phyloP scores from a whole-genome alignment of 2,113 vertebrate species.

The Sprattus sprattus region DNA sequence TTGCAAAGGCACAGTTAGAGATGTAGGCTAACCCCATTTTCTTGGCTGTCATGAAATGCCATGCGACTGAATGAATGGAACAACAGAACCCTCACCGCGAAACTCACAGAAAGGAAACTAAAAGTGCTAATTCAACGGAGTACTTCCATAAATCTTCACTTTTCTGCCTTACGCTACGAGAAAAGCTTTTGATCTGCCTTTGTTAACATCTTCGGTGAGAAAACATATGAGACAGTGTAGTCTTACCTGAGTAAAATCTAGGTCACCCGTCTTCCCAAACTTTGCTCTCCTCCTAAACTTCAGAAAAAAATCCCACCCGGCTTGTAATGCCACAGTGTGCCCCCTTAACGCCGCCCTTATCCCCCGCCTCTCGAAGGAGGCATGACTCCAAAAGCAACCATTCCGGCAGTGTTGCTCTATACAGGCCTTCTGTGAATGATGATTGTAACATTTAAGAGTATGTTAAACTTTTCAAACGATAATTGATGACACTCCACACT shows the following conservation, averaged over 20 bases:
- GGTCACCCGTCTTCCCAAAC: not conserved
- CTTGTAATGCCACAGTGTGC: not conserved
- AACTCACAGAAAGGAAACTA: not conserved
- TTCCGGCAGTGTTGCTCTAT: not conserved
- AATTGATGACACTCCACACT: not conserved
- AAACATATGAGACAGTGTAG: not conserved
- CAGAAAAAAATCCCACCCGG: not conserved
- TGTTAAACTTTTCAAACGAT: not conserved
- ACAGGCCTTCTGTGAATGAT: not conserved
- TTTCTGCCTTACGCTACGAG: not conserved
- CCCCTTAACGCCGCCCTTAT: not conserved
- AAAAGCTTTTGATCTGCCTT: not conserved
- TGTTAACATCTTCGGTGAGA: not conserved
- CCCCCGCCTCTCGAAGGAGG: conserved; percentile 2
- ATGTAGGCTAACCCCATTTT: not conserved
- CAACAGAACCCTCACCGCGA: not conserved
- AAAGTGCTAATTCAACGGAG: not conserved
- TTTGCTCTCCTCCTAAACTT: conserved; percentile 27
- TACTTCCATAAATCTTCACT: not conserved
- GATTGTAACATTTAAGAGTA: not conserved
- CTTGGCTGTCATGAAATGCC: not conserved
- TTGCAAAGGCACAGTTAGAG: not conserved
- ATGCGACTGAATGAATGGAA: conserved; percentile 1
- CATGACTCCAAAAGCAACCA: not conserved
- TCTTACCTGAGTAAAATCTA: conserved; percentile 52